Evolutionary conservation across 2,888 invertebrate genomes (phyloP), one percentile per base, ranked within the genome.

Genomic region (Uloborus plumipes): DNA sequence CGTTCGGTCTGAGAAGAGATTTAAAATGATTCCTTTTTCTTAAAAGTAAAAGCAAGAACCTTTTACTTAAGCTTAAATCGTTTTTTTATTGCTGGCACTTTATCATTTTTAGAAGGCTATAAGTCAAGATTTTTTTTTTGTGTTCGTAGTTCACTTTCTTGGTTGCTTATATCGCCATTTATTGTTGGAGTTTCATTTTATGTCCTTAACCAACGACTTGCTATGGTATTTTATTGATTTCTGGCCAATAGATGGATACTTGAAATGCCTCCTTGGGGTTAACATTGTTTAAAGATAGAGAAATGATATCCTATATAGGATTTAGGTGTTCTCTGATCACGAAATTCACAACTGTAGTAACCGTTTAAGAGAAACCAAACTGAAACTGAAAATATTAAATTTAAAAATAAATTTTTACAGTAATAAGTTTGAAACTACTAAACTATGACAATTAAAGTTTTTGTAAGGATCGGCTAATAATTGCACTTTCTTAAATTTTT

Each of bases 31-130:
- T 49, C 14, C 18, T 59, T 59, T 59, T 18, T 26, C 18, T 20
- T 15, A 62, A 22, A 61, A 58, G 50, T 55, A 58, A 50, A 73
- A 64, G 53, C 9, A 39, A 47, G 61, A 67, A 51, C n/a, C 59
- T 67, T 61, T 76, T 51, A 67, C 61, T 67, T 67, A 50, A 26
- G 39, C 61, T 66, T 67, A 59, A 76, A 76, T 67, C 51, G 67
- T 31, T 69, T 59, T 73, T 66, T 76, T 67, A 76, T 61, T 61
- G 67, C 67, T 61, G 31, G 20, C 59, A 61, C 59, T 76, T 76
- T 76, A 61, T 67, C 67, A 59, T 76, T 67, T 51, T 53, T 47
- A 66, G 66, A 76, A 61, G 75, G 50, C 59, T 66, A 22, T 50
- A 66, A 59, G 49, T 66, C 58, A 49, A 26, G 31, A 14, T 11